Base-by-base conservation (phyloP, 2,888 invertebrate genomes). In the Cantharis rufa region DNA sequence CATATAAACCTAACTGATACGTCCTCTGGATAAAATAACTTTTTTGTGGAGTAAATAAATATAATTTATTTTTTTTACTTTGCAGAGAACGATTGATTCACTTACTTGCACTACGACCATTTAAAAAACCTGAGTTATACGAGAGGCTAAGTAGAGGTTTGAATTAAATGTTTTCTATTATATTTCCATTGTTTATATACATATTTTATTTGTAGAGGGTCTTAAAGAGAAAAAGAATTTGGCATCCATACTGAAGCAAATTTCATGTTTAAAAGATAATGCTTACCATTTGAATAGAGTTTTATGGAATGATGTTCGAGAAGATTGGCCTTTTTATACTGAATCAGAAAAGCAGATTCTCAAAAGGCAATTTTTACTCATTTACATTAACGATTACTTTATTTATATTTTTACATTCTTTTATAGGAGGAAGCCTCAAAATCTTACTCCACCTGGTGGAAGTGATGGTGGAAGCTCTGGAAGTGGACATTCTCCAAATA, bases 61-160 rank as follows among this genome's bases (percentile, higher is more conserved):
- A 48, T 10, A 9, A 28, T 48, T 69, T 16, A 70, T 15, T 18
- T 48, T 48, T 71, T 71, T 27, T 62, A 15, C 27, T 32, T 90
- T 92, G 85, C 90, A 96, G 97, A 89, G 98, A 98, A 90, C 93
- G 98, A 89, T 93, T 98, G 87, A 95, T 98, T 88, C 98, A 98
- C 89, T 91, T 98, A 88, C 91, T 98, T 89, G 98, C 98, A 83
- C 90, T 98, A 89, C 94, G 95, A 90, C 95, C 97, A 81, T 97
- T 94, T 90, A 98, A 97, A 90, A 98, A 96, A 90, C 95, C 95
- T 77, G 98, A 98, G 90, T 89, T 98, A 79, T 94, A 93, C 87
- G 90, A 93, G 83, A 93, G 96, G 85, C 91, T 98, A 84, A 92
- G 89, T 84, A 94, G 92, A 91, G 96, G 96, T 96, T 89, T 90